Evolutionary conservation across 2,113 vertebrate genomes (phyloP), one percentile per base, ranked within the genome.

Genomic region (Antechinus flavipes): DNA sequence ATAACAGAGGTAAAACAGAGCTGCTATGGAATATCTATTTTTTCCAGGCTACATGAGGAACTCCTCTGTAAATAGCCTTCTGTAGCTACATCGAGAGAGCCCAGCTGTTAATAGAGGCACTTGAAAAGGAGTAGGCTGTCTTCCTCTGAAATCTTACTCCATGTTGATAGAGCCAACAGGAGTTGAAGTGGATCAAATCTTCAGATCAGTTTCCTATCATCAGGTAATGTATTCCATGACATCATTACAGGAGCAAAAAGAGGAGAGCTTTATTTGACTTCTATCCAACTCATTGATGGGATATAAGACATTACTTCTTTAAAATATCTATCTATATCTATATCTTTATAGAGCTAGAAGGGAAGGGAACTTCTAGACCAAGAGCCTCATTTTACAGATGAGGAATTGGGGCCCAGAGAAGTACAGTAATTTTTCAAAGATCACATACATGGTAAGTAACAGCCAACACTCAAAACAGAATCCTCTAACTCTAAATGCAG

Each of bases 181-280:
- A 3, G 19, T n/a, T 90, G 27, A 95, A 96, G 90, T 58, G 9
- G 95, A 93, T 46, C 58, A 46, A 68, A 19, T 58, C 58, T 96
- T 93, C 58, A 84, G 89, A 61, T 1, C 90, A 89, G 3, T 26
- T 91, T 2, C 23, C 95, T 23, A 52, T n/a, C 46, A 56, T 93
- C 35, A 93, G 50, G 54, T 94, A 76, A 52, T 46, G 84, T 1
- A 50, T 92, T 93, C 92, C 46, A 49, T 54, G 90, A 47, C 25
- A 52, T 50, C 22, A 23, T 25, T 93, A 47, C 47, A 92, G 42
- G 3, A 50, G 26, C 8, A 19, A 92, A 94, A 91, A 92, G 6
- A 56, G 5, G 9, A 30, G 55, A 46, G 27, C 52, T 68, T 54
- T n/a, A 46, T 89, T 84, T 3, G 14, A 9, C 3, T 7, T 95